Evolutionary conservation across 2,888 invertebrate species (phyloP).

Genomic region (Chymomyza caudatula): DNA sequence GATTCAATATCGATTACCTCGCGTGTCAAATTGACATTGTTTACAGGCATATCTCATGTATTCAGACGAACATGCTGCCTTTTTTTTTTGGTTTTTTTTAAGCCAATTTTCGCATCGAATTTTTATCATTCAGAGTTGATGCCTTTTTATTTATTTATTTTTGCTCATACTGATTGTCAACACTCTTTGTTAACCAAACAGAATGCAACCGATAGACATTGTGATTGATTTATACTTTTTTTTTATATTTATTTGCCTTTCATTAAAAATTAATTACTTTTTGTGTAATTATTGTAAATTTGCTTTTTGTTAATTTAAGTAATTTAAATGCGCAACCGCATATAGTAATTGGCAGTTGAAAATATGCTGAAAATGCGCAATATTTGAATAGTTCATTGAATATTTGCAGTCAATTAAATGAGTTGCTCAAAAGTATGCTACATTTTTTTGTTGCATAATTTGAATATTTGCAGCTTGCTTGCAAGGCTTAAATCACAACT

Average conservation of each 20-base stretch:
- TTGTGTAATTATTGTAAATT: constrained; percentile 6
- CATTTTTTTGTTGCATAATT: background rate
- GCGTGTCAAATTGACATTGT: background rate
- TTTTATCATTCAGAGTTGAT: background rate
- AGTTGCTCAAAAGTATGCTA: constrained; percentile 29
- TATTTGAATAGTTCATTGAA: background rate
- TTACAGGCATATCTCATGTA: background rate
- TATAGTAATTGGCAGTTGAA: constrained; percentile 65
- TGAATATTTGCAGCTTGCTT: constrained; percentile 4
- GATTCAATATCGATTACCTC: background rate
- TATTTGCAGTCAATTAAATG: constrained; percentile 49
- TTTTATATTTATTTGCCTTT: constrained; percentile 56
- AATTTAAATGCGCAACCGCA: constrained; percentile 51
- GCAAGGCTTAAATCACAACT: constrained; percentile 7
- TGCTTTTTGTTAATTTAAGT: constrained; percentile 3
- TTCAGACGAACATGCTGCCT: background rate
- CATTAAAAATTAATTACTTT: constrained; percentile 65
- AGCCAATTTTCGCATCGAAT: background rate
- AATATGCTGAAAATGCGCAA: constrained; percentile 63
- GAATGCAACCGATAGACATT: background rate
- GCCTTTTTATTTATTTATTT: background rate
- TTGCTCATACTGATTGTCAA: background rate
- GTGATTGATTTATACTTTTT: constrained; percentile 59
- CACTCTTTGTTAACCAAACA: background rate
- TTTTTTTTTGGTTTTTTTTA: no score